Base-by-base conservation (phyloP, 2,113 vertebrate species). In the Ceratotherium simum region DNA sequence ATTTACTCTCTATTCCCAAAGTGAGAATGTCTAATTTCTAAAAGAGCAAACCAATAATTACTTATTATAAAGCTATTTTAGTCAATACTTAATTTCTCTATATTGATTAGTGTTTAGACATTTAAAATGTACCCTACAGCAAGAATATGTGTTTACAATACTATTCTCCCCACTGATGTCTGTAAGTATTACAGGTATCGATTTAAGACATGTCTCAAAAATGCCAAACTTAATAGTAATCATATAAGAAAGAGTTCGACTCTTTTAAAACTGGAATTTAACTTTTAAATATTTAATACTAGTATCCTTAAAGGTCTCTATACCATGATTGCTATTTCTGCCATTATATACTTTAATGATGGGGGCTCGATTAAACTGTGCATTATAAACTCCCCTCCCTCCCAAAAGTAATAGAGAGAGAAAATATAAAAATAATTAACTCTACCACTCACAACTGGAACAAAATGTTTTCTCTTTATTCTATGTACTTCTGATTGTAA, bases 31-130 rank as follows among this genome's bases (percentile, higher is more conserved):
- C 99, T 99, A 99, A 99, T 99, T 99, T 99, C 98, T 96, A 98
- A 99, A 99, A 99, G 99, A 99, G 99, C 99, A 99, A 99, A 99
- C 99, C 99, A 99, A 99, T 99, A 99, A 99, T 99, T 99, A 99
- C 98, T 99, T 99, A 99, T 99, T 99, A 99, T 98, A 99, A 99
- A 99, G 99, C 98, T 99, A 99, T 99, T 99, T 99, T 99, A 99
- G 99, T 99, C 99, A 99, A 99, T 99, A 99, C 99, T 99, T 99
- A 99, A 99, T 99, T 99, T 99, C 98, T 99, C 98, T 98, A 98
- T 99, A 99, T 99, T 99, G 99, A 99, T 99, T 99, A 99, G 98
- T 99, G 98, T 99, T 99, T 99, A 99, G 99, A 99, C 99, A 99
- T 99, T 99, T 99, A 99, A 99, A 99, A 99, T 98, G 97, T 98